phyloP scores from a whole-genome alignment of 1,140 invertebrate genomes.

The Drosophila equinoxialis region DNA sequence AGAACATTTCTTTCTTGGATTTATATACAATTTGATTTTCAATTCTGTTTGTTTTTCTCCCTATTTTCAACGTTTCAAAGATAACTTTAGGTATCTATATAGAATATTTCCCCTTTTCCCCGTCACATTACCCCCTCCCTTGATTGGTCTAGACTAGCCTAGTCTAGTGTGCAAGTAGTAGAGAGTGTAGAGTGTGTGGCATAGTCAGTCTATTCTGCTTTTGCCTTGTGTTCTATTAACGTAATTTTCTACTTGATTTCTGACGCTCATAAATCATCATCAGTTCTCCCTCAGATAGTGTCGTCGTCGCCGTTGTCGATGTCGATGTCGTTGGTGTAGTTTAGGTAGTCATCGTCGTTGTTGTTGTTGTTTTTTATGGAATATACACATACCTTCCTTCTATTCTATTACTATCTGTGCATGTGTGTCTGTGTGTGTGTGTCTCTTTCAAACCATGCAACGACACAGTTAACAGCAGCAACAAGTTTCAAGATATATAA shows the following conservation, averaged over 20 bases:
- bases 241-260: constrained; percentile 82
- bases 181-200: constrained; percentile 24
- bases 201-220: constrained; percentile 3
- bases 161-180: not conserved
- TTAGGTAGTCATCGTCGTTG: constrained; percentile 69
- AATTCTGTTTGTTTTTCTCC: constrained; percentile 28
- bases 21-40: constrained; percentile 16
- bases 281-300: constrained; percentile 74
- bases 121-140: too few species aligned
- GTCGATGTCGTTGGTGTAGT: constrained; percentile 40
- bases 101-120: not conserved
- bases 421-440: constrained; percentile 1
- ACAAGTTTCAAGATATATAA: constrained; percentile 34
- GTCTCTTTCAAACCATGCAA: constrained; percentile 57
- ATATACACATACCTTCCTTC: not conserved
- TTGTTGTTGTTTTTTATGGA: constrained; percentile 36
- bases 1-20: constrained; percentile 16
- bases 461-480: constrained; percentile 70
- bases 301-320: constrained; percentile 45
- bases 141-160: not conserved
- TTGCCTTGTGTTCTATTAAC: constrained; percentile 68
- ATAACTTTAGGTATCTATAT: not conserved
- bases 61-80: not conserved
- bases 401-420: not conserved
- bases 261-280: constrained; percentile 82